Percentiles rank a stretch among this genome's conserved stretches.
These are phyloP conservation scores for Omphaloscelis lunosa DNA, from an alignment of 2,888 invertebrate genomes.

Conservation along the genomic window DNA sequence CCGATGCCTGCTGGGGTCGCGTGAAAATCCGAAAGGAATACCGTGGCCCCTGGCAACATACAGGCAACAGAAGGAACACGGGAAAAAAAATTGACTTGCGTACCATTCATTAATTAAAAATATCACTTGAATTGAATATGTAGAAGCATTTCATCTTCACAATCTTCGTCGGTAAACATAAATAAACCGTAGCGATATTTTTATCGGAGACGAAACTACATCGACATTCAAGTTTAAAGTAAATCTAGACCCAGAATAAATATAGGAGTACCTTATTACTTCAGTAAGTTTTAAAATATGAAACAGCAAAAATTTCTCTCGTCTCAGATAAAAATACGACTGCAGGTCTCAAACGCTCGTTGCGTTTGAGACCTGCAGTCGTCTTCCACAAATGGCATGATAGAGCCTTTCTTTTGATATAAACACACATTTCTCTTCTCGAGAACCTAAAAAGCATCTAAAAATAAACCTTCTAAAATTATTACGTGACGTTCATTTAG, in stretches of 20 bases:
- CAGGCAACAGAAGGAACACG: too few species aligned
- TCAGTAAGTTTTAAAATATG: constrained; percentile 44
- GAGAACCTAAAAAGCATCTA: constrained; percentile 10
- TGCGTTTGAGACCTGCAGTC: constrained; percentile 16
- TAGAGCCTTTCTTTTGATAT: constrained; percentile 16
- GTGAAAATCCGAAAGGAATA: too few species aligned
- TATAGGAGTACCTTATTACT: constrained; percentile 3
- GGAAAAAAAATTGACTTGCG: too few species aligned
- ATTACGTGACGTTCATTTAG: constrained; percentile 72
- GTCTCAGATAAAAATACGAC: too few species aligned
- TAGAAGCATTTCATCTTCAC: neutral
- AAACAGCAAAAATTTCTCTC: constrained; percentile 33
- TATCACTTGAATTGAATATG: neutral
- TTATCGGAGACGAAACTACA: neutral
- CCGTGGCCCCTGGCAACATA: too few species aligned
- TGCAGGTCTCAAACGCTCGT: too few species aligned
- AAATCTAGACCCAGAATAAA: constrained; percentile 16
- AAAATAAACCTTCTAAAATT: constrained; percentile 65
- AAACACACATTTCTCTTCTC: constrained; percentile 22
- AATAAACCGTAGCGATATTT: constrained; percentile 11
- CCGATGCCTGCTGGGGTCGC: too few species aligned
- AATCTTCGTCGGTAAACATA: constrained; percentile 26
- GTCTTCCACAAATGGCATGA: constrained; percentile 14
- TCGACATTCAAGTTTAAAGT: constrained; percentile 9
- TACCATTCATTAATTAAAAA: neutral